Evolutionary conservation across 2,113 vertebrate genomes (phyloP).

Genomic region (Misgurnus mizolepis): DNA sequence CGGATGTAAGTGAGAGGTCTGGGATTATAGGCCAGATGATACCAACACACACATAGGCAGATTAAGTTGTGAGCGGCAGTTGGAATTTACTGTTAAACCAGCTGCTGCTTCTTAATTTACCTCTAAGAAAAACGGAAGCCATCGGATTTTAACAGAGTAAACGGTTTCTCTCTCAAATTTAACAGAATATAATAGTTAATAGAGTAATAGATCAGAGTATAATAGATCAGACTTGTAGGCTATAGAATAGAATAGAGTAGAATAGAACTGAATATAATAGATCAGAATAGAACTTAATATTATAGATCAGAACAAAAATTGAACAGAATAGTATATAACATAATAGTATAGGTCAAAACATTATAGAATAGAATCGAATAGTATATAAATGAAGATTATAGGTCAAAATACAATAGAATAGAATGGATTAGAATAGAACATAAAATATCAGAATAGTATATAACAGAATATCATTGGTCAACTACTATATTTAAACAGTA

Average conservation of each 20-base stretch:
- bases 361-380: too few relatives aligned
- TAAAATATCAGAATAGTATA: background rate
- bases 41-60: constrained; percentile 33
- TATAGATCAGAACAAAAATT: too few relatives aligned
- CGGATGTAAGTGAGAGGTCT: constrained; percentile 49
- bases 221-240: background rate
- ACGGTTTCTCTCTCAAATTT: background rate
- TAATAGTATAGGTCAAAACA: too few relatives aligned
- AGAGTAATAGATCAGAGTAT: background rate
- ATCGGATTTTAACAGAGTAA: constrained; percentile 9
- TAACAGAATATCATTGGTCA: too few relatives aligned
- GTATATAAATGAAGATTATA: too few relatives aligned
- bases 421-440: background rate
- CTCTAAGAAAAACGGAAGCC: constrained; percentile 28
- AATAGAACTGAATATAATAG: background rate
- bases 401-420: too few relatives aligned
- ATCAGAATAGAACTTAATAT: background rate
- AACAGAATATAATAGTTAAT: background rate
- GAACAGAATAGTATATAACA: too few relatives aligned
- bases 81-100: constrained; percentile 41
- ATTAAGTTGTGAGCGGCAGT: constrained; percentile 26
- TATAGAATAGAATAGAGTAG: background rate
- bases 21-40: constrained; percentile 50
- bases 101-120: constrained; percentile 43
- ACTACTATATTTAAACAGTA: too few relatives aligned